Percentiles rank a stretch among this genome's conserved stretches.
Conservation (phyloP, 2,888 invertebrate genomes). For the Leptinotarsa peninsularis region DNA sequence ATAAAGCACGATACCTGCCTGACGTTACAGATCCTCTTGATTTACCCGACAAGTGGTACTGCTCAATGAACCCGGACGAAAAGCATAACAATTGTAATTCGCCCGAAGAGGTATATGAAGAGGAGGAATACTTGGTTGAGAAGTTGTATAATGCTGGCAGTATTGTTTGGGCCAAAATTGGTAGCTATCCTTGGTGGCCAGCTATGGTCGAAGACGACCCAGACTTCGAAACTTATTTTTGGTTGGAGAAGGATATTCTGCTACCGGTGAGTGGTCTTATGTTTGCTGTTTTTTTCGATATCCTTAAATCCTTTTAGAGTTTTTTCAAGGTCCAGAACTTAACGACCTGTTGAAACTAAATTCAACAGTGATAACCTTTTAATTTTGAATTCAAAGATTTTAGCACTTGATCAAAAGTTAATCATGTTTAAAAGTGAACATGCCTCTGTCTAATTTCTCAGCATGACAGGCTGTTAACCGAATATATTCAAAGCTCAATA, state of each 20-base stretch:
- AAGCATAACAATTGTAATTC: conserved; percentile 68
- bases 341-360: too few species aligned
- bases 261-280: conserved; percentile 65
- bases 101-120: conserved; percentile 67
- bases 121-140: conserved; percentile 69
- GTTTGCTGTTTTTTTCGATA: neutral
- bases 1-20: conserved; percentile 71
- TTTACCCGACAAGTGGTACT: conserved; percentile 74
- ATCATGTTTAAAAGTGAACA: too few species aligned
- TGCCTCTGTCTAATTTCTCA: too few species aligned
- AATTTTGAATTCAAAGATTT: too few species aligned
- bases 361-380: too few species aligned
- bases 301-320: neutral
- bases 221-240: conserved; percentile 72
- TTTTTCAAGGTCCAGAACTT: neutral
- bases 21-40: conserved; percentile 70
- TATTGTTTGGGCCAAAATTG: conserved; percentile 74
- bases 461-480: too few species aligned
- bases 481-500: too few species aligned
- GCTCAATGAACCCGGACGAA: conserved; percentile 72
- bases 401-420: too few species aligned
- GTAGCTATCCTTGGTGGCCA: conserved; percentile 79
- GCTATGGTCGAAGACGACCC: conserved; percentile 79
- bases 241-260: conserved; percentile 68
- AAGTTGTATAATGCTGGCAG: conserved; percentile 75